phyloP scores from a whole-genome alignment of 2,113 vertebrate genomes.

The Rhabdomys dilectus region DNA sequence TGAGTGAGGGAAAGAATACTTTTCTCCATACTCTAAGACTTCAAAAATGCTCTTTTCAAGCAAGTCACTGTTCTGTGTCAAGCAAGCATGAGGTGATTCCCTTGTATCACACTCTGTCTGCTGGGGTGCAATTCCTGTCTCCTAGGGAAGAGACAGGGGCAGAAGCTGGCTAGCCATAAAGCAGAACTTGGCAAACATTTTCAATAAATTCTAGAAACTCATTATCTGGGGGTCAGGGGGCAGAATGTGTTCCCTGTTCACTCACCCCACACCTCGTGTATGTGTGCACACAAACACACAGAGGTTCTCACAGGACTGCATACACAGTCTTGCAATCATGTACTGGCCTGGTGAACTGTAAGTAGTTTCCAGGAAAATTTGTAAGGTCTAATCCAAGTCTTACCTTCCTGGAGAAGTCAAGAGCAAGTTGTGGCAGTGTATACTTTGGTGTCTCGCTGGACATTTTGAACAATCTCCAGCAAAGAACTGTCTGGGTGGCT shows the following conservation, averaged over 20 bases:
- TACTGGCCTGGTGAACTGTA: neutral
- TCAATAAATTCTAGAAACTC: neutral
- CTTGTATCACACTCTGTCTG: neutral
- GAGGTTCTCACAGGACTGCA: neutral
- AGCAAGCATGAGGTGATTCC: no score
- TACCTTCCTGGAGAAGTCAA: neutral
- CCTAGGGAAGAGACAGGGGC: no score
- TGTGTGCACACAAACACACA: rapidly evolving
- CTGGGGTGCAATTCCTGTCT: rapidly evolving
- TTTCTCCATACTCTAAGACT: neutral
- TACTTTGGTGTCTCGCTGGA: neutral
- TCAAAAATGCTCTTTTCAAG: rapidly evolving
- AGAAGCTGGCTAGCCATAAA: neutral
- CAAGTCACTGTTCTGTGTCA: neutral
- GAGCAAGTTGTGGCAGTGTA: rapidly evolving
- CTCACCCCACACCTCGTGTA: rapidly evolving
- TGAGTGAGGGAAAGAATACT: neutral
- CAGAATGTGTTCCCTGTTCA: neutral
- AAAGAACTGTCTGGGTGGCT: neutral
- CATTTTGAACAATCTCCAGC: neutral
- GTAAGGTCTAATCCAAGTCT: neutral
- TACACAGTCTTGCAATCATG: neutral
- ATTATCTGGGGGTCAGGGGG: neutral
- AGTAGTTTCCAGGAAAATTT: neutral
- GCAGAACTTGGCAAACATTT: neutral